These are phyloP conservation scores for Sycobia sp. DNA, from an alignment of 1,140 invertebrate genomes.

Conservation along the genomic window DNA sequence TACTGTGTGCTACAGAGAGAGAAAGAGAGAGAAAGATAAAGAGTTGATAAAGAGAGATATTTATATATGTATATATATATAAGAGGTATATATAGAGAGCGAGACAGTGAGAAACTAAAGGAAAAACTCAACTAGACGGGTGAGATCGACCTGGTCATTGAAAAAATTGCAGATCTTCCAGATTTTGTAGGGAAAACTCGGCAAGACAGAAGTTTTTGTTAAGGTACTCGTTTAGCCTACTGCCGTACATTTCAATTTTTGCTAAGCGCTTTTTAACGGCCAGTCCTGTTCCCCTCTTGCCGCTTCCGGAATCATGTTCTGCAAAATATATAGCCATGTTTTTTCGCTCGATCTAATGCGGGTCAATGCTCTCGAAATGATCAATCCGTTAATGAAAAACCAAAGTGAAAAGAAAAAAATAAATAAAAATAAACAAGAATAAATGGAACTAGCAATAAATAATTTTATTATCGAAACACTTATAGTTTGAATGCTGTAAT, in stretches of 20 bases:
- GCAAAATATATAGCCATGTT: conserved; percentile 37
- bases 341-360: conserved; percentile 27
- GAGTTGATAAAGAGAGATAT: too few species aligned
- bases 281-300: conserved; percentile 35
- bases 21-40: too few species aligned
- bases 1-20: not conserved
- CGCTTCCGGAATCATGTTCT: conserved; percentile 33
- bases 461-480: too few species aligned
- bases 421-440: too few species aligned
- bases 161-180: conserved; percentile 34
- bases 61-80: too few species aligned
- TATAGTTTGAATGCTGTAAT: too few species aligned
- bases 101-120: not conserved
- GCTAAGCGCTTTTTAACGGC: conserved; percentile 34
- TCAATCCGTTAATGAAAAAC: not conserved
- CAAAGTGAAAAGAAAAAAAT: not conserved
- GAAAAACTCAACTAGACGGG: conserved; percentile 16
- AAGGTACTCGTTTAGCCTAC: conserved; percentile 38
- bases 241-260: conserved; percentile 39
- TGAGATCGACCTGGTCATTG: conserved; percentile 25
- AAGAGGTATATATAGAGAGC: too few species aligned
- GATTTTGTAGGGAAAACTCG: conserved; percentile 32
- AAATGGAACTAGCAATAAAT: too few species aligned
- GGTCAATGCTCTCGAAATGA: not conserved
- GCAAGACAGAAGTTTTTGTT: conserved; percentile 37